Evolutionary conservation across 2,113 vertebrate species (phyloP), one percentile per base, ranked within the genome.

Genomic region (Argyrosomus japonicus): DNA sequence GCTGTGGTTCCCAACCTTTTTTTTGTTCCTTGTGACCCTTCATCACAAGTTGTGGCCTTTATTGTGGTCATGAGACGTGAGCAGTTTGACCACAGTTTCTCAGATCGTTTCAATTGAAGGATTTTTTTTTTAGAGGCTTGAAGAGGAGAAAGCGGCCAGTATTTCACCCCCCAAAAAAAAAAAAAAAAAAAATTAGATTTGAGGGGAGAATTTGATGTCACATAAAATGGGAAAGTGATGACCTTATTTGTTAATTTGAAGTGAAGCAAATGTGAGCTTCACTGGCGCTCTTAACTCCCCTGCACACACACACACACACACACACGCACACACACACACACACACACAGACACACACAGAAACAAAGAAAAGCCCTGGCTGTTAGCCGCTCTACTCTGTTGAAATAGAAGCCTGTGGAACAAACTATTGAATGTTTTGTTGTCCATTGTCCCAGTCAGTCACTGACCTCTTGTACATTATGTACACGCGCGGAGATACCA

Each of bases 351-450:
- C 40, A 40, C 40, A 45, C 43, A 45, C 2, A 45, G 5, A 71
- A 53, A 90, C 76, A 87, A 89, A 89, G 82, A 78, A 18, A 40
- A 63, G 32, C 83, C 84, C 64, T 87, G 64, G 43, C 61, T 69
- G 63, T 64, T 75, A 57, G 60, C 73, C 58, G 36, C n/a, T 73
- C 51, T 23, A 1, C 65, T 71, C 76, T 71, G 69, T 77, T 73
- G n/a, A 86, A 79, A 83, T 92, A 32, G 93, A 95, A 92, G 83
- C 80, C 63, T 58, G 87, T 93, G 75, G 94, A 95, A 94, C 83
- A 90, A 83, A 74, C 89, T 76, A 89, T 93, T 91, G 83, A 92
- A 89, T 84, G 90, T 81, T 92, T 94, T 90, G 93, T 95, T 88
- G 61, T 89, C 69, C 85, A 89, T 91, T 95, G 91, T 93, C 72